phyloP scores from a whole-genome alignment of 2,113 vertebrate genomes.

The Marmota monax region DNA sequence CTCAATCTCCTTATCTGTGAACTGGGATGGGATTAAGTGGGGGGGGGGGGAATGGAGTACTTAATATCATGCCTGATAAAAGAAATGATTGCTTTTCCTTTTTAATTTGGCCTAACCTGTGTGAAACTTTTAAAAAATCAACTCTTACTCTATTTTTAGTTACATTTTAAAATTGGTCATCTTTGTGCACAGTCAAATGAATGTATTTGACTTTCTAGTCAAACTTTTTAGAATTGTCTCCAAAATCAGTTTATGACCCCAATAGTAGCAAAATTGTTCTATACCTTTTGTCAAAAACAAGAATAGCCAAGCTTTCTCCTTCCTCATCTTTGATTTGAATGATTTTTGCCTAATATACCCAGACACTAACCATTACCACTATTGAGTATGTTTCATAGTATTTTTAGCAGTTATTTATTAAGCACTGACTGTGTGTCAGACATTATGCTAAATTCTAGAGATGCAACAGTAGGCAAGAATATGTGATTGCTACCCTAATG shows the following conservation, averaged over 20 bases:
- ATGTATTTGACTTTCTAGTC: slow-evolving; percentile 14
- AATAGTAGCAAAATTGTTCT: neutral
- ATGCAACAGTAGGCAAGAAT: neutral
- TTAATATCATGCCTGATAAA: neutral
- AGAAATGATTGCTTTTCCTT: neutral
- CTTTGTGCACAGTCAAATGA: neutral
- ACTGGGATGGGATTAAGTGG: neutral
- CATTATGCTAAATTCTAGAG: neutral
- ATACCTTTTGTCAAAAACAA: neutral
- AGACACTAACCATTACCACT: neutral
- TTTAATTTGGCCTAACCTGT: neutral
- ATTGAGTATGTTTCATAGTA: neutral
- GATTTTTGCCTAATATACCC: neutral
- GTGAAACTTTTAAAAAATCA: slow-evolving; percentile 28
- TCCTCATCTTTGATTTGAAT: slow-evolving; percentile 26
- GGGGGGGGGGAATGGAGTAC: neutral
- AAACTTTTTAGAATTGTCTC: slow-evolving; percentile 37
- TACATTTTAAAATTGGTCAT: slow-evolving; percentile 21
- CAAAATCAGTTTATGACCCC: slow-evolving; percentile 39
- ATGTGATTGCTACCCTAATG: neutral
- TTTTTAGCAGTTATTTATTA: slow-evolving; percentile 32
- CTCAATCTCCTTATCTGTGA: neutral
- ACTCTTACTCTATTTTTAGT: neutral
- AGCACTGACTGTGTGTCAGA: neutral
- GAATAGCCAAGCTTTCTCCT: neutral